phyloP scores from a whole-genome alignment of 1,140 invertebrate genomes.

The Meteorus sp. region DNA sequence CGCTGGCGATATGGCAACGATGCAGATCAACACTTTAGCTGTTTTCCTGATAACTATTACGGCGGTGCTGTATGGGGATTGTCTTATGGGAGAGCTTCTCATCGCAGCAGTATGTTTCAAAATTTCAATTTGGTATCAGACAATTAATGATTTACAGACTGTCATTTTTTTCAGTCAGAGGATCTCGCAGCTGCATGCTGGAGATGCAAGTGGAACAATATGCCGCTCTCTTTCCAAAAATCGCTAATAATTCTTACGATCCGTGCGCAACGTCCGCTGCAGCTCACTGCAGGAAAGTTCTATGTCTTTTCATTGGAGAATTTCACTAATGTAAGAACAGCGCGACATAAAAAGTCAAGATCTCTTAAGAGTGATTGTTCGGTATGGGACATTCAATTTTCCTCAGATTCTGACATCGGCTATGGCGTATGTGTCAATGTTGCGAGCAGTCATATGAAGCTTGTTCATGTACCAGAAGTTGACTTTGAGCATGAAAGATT shows the following conservation, averaged over 20 bases:
- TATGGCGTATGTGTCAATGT: not conserved
- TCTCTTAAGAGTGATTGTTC: no score
- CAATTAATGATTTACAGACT: not conserved
- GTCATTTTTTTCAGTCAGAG: not conserved
- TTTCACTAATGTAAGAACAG: constrained; percentile 5
- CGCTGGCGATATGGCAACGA: not conserved
- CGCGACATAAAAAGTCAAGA: not conserved
- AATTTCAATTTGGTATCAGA: no score
- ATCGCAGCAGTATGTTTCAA: no score
- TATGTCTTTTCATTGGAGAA: constrained; percentile 15
- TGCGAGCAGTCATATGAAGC: not conserved
- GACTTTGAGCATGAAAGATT: no score
- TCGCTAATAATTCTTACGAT: constrained; percentile 18
- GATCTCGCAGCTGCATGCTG: constrained; percentile 4
- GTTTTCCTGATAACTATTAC: not conserved
- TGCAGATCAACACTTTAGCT: not conserved
- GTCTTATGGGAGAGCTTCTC: constrained; percentile 27
- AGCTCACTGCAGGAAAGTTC: constrained; percentile 18
- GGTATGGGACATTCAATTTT: no score
- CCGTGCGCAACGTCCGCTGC: constrained; percentile 7
- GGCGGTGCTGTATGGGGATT: constrained; percentile 18
- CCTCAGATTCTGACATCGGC: not conserved
- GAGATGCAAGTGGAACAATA: constrained; percentile 4
- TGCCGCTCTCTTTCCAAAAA: not conserved
- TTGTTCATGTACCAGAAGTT: no score